Evolutionary conservation across 1,140 invertebrate genomes (phyloP).

Genomic region (Ephestia elutella): DNA sequence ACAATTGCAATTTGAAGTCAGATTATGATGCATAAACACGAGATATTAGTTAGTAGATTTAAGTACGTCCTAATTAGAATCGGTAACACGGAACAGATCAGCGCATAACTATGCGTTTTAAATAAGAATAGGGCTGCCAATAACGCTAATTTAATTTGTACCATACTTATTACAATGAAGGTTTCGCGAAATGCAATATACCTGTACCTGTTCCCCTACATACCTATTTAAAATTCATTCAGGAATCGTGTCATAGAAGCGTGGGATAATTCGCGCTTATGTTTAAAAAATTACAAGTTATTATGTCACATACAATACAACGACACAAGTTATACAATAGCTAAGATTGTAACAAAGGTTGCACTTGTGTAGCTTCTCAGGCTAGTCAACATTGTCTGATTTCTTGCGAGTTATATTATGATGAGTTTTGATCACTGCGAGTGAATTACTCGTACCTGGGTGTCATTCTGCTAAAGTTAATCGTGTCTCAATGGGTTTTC

Average conservation of each 20-base stretch:
- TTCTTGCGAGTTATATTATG: slow-evolving; percentile 34
- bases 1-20: too few relatives aligned
- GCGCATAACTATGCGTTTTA: too few relatives aligned
- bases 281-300: slow-evolving; percentile 8
- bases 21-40: not conserved
- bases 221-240: not conserved
- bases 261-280: not conserved
- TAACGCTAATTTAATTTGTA: too few relatives aligned
- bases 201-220: too few relatives aligned
- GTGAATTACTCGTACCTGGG: slow-evolving; percentile 12
- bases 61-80: not conserved
- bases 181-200: too few relatives aligned
- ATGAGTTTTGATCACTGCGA: not conserved
- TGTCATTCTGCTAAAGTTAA: too few relatives aligned
- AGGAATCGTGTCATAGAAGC: not conserved
- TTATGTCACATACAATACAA: slow-evolving; percentile 32
- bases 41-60: not conserved
- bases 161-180: too few relatives aligned
- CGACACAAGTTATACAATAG: slow-evolving; percentile 49
- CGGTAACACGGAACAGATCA: not conserved
- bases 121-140: too few relatives aligned
- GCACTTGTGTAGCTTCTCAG: slow-evolving; percentile 59
- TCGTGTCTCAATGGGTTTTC: too few relatives aligned
- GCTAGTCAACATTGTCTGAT: slow-evolving; percentile 50
- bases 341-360: slow-evolving; percentile 50